Percentiles rank a stretch among this genome's conserved stretches.
These are phyloP conservation scores for Pseudorhiza aurosa DNA, from an alignment of 30 jellyfish, hydroid and myxozoan species.

Conservation along the genomic window DNA sequence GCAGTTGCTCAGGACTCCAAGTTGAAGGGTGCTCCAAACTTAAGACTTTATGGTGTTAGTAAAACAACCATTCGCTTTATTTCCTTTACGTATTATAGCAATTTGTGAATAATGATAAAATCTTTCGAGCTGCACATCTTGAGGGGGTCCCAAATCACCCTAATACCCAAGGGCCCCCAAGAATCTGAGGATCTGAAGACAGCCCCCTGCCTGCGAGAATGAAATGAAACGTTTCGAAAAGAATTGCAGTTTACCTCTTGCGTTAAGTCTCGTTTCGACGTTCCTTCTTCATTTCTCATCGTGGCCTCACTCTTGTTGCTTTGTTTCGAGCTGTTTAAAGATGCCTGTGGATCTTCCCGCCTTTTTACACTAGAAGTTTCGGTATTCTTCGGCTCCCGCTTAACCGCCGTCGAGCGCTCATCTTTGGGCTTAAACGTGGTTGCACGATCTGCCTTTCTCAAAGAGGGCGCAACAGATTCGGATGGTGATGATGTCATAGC, in stretches of 20 bases:
- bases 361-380: background rate
- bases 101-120: no score
- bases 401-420: background rate
- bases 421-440: background rate
- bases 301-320: background rate
- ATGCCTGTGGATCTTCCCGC: background rate
- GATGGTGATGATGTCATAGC: conserved; percentile 37
- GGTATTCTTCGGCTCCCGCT: conserved; percentile 2
- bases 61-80: no score
- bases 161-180: no score
- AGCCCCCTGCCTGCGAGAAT: no score
- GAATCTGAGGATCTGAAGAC: no score
- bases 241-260: background rate
- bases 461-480: background rate
- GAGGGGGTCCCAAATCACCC: no score
- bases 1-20: no score
- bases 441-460: background rate
- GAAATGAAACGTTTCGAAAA: no score
- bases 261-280: background rate
- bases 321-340: background rate
- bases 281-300: background rate
- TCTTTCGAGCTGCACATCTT: no score
- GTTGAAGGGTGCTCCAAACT: no score
- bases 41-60: no score
- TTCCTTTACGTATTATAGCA: no score